Percentiles rank a stretch among this genome's conserved stretches.
Conservation (phyloP, 2,797 vertebrate species). For the Triplophysa yarkandensis region DNA sequence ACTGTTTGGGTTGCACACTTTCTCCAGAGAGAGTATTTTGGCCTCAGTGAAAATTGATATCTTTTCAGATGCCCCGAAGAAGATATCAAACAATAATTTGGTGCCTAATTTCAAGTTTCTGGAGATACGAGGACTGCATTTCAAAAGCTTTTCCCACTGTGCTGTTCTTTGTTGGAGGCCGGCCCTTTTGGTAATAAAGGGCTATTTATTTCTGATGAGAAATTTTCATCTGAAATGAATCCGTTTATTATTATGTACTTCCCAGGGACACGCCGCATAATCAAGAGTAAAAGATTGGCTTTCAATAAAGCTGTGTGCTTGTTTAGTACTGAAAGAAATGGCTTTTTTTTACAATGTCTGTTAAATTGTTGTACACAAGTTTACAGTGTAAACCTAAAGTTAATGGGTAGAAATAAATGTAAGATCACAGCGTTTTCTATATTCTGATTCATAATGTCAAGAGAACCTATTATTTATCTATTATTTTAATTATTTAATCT, state of each 20-base stretch:
- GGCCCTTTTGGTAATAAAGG: constrained; percentile 24
- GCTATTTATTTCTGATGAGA: constrained; percentile 22
- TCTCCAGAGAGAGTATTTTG: background rate
- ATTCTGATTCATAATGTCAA: background rate
- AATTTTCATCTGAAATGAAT: constrained; percentile 26
- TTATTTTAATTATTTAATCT: too few species aligned
- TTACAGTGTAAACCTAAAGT: background rate
- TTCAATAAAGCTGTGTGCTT: background rate
- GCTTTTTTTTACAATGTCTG: background rate
- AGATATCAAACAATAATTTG: constrained; percentile 57
- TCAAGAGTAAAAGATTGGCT: background rate
- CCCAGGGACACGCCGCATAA: background rate
- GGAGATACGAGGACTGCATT: background rate
- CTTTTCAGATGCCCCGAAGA: constrained; percentile 52
- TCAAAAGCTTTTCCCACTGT: constrained; percentile 8
- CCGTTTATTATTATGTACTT: constrained; percentile 2
- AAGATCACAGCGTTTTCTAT: background rate
- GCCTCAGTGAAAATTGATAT: constrained; percentile 48
- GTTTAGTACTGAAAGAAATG: background rate
- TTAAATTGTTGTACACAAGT: background rate
- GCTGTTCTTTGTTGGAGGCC: constrained; percentile 4
- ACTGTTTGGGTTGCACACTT: background rate
- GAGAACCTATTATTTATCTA: background rate
- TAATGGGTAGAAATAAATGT: background rate
- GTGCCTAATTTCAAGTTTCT: constrained; percentile 52